Percentiles rank a stretch among this genome's conserved stretches.
phyloP scores from a whole-genome alignment of 2,113 vertebrate genomes.

The Pomatostomus ruficeps region DNA sequence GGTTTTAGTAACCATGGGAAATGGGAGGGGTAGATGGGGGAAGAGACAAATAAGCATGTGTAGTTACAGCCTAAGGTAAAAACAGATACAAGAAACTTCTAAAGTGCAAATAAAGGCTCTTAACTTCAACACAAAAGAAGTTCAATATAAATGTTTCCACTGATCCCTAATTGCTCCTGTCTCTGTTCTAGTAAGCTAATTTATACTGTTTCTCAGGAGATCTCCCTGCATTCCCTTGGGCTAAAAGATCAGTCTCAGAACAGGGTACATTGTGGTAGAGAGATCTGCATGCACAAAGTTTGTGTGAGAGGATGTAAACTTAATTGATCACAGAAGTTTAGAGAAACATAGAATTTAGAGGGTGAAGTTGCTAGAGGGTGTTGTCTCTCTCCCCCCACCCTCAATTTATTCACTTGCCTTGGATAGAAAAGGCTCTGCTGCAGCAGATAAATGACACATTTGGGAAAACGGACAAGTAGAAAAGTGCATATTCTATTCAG shows the following conservation, averaged over 20 bases:
- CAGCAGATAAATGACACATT: background rate
- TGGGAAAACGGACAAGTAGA: background rate
- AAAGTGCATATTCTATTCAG: conserved; percentile 17
- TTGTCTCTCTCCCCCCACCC: background rate
- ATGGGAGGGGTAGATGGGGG: accelerated
- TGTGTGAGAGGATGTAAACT: background rate
- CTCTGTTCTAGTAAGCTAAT: background rate
- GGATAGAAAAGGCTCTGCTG: background rate
- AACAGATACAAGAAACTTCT: background rate
- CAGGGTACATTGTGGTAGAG: background rate
- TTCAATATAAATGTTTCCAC: background rate
- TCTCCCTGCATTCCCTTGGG: background rate
- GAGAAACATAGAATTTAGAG: background rate
- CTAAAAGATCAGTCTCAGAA: background rate
- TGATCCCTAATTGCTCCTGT: background rate
- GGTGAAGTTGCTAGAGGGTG: background rate
- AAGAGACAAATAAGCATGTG: background rate
- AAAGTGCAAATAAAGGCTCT: background rate
- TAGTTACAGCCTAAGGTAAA: background rate
- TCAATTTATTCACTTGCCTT: background rate
- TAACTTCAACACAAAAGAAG: background rate
- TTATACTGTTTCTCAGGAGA: background rate
- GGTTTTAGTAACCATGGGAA: background rate
- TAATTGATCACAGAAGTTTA: background rate
- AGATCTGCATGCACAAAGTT: background rate